Evolutionary conservation across 2,797 vertebrate species (phyloP), one percentile per base, ranked within the genome.

Genomic region (Sylvia borin): DNA sequence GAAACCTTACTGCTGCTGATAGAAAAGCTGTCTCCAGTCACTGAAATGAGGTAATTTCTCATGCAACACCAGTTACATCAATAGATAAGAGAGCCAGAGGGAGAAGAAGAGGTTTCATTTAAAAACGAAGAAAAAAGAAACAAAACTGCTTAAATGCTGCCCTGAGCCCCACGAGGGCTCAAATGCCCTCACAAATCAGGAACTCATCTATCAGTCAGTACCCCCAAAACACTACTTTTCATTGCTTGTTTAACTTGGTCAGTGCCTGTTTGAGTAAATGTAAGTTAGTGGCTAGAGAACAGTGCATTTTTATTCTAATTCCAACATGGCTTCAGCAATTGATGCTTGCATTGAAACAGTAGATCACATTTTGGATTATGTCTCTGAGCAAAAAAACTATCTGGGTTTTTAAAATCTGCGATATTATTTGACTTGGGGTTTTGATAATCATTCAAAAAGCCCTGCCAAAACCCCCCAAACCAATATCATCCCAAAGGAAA

Each of bases 11-110:
- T 87, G 68, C 50, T 79, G 64, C 65, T 94, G 83, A 92, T 74
- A 92, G 85, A 87, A 95, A 68, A 95, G 55, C 67, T 71, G 64
- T 32, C 77, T 92, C 31, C 5, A 86, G 60, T 26, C 64, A 71
- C 0, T 48, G 64, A 86, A 92, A 96, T 71, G 50, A 96, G 64
- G 67, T 84, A 92, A 93, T 95, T 93, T 94, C 94, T 96, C 88
- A 95, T 82, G 77, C 84, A 95, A 85, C 71, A 87, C 38, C 64
- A 90, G 77, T 66, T 88, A 94, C 60, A 73, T 81, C 79, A 88
- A 68, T 7, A 95, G 83, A 88, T 71, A 94, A 82, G 77, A 93
- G 22, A 94, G 55, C 67, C 83, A 94, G 88, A 90, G 62, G 90
- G 85, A 91, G 36, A 94, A 88, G 82, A 90, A 90, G 47, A 85